phyloP scores from a whole-genome alignment of 2,888 invertebrate genomes.

The Deilephila porcellus region DNA sequence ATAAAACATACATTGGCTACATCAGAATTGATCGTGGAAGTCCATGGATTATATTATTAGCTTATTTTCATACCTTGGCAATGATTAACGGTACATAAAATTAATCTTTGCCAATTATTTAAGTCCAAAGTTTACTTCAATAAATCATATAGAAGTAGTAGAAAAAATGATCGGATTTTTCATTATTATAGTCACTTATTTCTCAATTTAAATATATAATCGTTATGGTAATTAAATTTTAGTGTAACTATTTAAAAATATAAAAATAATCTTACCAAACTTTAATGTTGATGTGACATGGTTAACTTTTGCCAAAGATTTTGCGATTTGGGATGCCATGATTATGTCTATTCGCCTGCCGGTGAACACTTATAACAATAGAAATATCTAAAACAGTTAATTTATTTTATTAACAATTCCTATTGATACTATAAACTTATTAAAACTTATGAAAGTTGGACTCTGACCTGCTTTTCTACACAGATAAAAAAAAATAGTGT shows the following conservation, averaged over 20 bases:
- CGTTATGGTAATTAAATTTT: neutral
- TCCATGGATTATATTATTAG: constrained; percentile 33
- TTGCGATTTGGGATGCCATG: constrained; percentile 80
- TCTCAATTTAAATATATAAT: neutral
- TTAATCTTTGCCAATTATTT: constrained; percentile 60
- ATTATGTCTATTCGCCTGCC: constrained; percentile 46
- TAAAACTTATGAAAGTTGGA: constrained; percentile 73
- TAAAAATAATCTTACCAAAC: constrained; percentile 66
- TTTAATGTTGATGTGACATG: constrained; percentile 70
- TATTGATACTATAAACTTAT: constrained; percentile 55
- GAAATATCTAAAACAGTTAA: constrained; percentile 52
- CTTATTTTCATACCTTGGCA: constrained; percentile 51
- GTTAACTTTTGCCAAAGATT: constrained; percentile 71
- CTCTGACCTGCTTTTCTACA: constrained; percentile 68
- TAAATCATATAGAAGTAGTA: neutral
- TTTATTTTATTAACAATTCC: constrained; percentile 43
- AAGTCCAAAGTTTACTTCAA: constrained; percentile 69
- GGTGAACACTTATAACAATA: constrained; percentile 45
- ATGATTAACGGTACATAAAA: constrained; percentile 46
- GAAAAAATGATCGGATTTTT: neutral
- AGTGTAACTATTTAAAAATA: constrained; percentile 20
- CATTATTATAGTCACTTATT: neutral
- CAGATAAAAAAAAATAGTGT: constrained; percentile 38
- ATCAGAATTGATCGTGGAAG: neutral
- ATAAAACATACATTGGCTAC: too few species aligned